Conservation (phyloP, 2,888 invertebrate genomes). For the Pyrgus malvae region DNA sequence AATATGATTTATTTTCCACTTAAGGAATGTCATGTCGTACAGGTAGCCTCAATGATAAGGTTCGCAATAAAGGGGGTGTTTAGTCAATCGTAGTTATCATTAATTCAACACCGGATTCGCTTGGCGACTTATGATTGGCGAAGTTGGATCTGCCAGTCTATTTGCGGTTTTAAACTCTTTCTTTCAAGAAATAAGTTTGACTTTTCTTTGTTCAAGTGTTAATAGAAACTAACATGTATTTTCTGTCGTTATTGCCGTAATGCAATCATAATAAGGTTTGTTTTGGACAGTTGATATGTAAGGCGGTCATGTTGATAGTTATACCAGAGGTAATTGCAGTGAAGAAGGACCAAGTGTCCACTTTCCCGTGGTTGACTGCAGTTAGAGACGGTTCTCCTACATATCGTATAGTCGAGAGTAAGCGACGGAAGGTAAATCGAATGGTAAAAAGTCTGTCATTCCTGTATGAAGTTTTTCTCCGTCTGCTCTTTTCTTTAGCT, state of each 20-base stretch:
- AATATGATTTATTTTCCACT: too few relatives aligned
- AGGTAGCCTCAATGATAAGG: too few relatives aligned
- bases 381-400: not conserved
- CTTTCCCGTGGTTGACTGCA: conserved; percentile 39
- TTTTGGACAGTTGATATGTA: not conserved
- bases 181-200: too few relatives aligned
- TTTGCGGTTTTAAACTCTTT: too few relatives aligned
- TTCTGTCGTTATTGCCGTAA: not conserved
- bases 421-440: not conserved
- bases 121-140: too few relatives aligned
- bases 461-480: too few relatives aligned
- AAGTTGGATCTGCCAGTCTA: too few relatives aligned
- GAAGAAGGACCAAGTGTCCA: conserved; percentile 38
- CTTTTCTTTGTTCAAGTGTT: not conserved
- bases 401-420: not conserved
- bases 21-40: too few relatives aligned
- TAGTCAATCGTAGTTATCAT: conserved; percentile 37
- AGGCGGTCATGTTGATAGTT: not conserved
- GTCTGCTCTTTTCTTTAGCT: too few relatives aligned
- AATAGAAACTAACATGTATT: conserved; percentile 28
- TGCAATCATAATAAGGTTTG: not conserved
- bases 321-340: conserved; percentile 41
- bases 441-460: too few relatives aligned
- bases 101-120: conserved; percentile 49
- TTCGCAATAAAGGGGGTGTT: conserved; percentile 28